phyloP scores from a whole-genome alignment of 2,113 vertebrate species.

The Mirza zaza region DNA sequence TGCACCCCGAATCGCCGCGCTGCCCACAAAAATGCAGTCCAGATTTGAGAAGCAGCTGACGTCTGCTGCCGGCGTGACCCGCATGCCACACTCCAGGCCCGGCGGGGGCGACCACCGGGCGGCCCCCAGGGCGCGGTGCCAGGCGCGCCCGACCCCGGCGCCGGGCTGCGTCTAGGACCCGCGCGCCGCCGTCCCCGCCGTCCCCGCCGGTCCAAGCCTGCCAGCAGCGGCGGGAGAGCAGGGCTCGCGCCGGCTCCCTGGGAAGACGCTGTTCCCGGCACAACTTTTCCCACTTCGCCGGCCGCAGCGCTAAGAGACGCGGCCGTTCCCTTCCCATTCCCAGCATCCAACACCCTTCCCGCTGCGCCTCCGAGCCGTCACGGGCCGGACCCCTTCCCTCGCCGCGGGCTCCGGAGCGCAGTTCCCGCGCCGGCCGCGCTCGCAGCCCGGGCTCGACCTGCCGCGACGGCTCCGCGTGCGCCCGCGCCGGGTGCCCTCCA shows the following conservation, averaged over 20 bases:
- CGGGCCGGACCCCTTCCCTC: not conserved
- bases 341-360: not conserved
- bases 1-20: conserved; percentile 30
- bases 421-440: not conserved
- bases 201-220: not conserved
- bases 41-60: conserved; percentile 36
- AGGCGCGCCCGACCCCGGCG: not conserved
- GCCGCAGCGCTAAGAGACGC: not conserved
- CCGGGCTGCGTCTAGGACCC: not conserved
- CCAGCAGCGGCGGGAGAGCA: not conserved
- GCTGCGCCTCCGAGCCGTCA: not conserved
- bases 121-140: not conserved
- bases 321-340: not conserved
- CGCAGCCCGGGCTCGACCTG: not conserved
- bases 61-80: conserved; percentile 40
- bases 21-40: conserved; percentile 71
- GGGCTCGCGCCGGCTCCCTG: not conserved
- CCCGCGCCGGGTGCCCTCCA: too few species aligned
- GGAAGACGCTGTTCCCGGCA: not conserved
- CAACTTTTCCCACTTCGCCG: conserved; percentile 41
- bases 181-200: not conserved
- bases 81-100: not conserved
- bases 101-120: not conserved
- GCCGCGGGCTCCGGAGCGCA: not conserved
- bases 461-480: not conserved